A percentile compares a stretch with the other conserved stretches of the same genome.
These are phyloP conservation scores for Struthio camelus DNA, from an alignment of 2,113 vertebrate genomes.

Conservation along the genomic window DNA sequence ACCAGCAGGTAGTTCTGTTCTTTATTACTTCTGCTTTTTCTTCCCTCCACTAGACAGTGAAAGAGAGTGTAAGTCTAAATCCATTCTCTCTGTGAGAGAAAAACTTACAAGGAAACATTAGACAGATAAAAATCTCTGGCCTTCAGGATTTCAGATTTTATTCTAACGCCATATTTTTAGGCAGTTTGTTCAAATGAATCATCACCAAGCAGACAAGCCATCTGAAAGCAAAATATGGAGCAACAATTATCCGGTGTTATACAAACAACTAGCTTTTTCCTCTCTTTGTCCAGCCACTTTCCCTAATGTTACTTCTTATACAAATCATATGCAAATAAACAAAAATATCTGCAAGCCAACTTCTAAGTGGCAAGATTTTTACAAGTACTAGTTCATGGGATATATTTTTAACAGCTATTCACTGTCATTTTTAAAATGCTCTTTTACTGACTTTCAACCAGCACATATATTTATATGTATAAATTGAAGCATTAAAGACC, in stretches of 20 bases:
- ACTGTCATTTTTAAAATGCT: slow-evolving; percentile 18
- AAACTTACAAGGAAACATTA: background rate
- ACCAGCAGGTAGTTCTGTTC: slow-evolving; percentile 73
- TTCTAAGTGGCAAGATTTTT: slow-evolving; percentile 25
- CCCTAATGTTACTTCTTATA: slow-evolving; percentile 62
- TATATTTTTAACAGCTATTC: background rate
- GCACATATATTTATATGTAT: background rate
- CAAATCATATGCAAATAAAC: slow-evolving; percentile 69
- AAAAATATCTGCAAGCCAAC: slow-evolving; percentile 47
- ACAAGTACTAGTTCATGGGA: background rate
- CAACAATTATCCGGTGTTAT: slow-evolving; percentile 55
- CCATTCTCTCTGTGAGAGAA: background rate
- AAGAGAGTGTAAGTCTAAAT: slow-evolving; percentile 65
- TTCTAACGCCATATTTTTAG: slow-evolving; percentile 43
- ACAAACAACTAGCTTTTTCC: slow-evolving; percentile 43
- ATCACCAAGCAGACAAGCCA: slow-evolving; percentile 7
- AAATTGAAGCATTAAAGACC: background rate
- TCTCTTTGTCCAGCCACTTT: slow-evolving; percentile 56
- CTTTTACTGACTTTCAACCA: slow-evolving; percentile 16
- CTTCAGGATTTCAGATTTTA: slow-evolving; percentile 67
- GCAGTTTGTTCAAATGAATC: slow-evolving; percentile 69
- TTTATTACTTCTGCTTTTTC: slow-evolving; percentile 73
- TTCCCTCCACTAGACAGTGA: slow-evolving; percentile 64
- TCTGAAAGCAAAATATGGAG: slow-evolving; percentile 65
- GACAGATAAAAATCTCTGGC: slow-evolving; percentile 59